Evolutionary conservation across 2,797 vertebrate genomes (phyloP), one percentile per base, ranked within the genome.

Genomic region (Hydrolagus colliei): DNA sequence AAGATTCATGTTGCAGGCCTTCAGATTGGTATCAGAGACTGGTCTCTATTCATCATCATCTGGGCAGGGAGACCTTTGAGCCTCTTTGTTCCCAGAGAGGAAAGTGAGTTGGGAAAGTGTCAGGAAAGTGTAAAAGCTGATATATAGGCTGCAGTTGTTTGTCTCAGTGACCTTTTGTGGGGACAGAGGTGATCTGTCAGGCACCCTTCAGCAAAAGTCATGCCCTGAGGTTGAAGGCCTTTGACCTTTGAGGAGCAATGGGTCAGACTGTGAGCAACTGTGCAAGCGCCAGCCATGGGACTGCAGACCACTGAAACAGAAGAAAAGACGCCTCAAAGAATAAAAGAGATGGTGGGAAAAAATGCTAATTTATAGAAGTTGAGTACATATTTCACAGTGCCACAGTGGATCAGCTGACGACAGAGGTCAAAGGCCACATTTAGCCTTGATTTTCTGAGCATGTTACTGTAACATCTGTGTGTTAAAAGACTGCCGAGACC

Each of bases 391-490:
- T 97, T 97, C 96, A 96, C 97, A 97, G 95, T 93, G 92, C 92
- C 93, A 95, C 92, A 90, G 94, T 88, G 91, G 94, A 96, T 98
- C 96, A 96, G 96, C 95, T 97, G 96, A 98, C 96, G 96, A 87
- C 88, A 1, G 0, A 87, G 97, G 96, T 97, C 96, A 96, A 89
- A 91, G 97, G 96, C 96, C 92, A 79, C 96, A 94, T 97, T 97
- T 96, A 94, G 95, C 92, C 93, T 94, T 92, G 94, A 96, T 96
- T 96, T 96, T 93, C 93, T 93, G 93, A 92, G 92, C 92, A 92
- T 92, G 95, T 96, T 98, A 99, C 97, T 97, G 98, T 99, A 98
- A 97, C 96, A 96, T 98, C 96, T 98, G 95, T 93, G 95, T 96
- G 95, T 96, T 95, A 96, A 95, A 93, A 94, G 93, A 92, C 93